Percentiles rank a stretch among this genome's conserved stretches.
These are phyloP conservation scores for Drosophila hydei DNA, from an alignment of 1,140 invertebrate genomes.

Conservation along the genomic window DNA sequence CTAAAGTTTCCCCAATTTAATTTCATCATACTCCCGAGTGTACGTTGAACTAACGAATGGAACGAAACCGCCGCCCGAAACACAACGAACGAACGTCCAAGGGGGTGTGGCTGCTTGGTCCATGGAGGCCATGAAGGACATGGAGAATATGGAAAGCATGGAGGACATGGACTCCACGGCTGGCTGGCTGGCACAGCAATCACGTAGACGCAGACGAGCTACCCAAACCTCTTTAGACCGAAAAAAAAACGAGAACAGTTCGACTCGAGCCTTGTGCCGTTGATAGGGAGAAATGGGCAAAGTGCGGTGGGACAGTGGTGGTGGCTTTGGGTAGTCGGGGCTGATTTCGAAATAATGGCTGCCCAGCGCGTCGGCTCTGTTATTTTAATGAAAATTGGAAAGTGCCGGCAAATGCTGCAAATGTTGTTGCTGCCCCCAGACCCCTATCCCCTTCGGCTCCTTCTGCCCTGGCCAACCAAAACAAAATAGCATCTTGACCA, in stretches of 20 bases:
- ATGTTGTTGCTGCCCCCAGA: conserved; percentile 8
- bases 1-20: conserved; percentile 83
- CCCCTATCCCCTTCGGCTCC: neutral
- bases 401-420: conserved; percentile 58
- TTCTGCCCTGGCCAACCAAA: too few relatives aligned
- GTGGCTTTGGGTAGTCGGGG: neutral
- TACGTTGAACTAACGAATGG: conserved; percentile 77
- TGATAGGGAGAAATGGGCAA: conserved; percentile 38
- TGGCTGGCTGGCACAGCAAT: conserved; percentile 59
- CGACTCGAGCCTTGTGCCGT: conserved; percentile 47
- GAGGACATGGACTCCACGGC: conserved; percentile 19
- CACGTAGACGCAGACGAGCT: conserved; percentile 63
- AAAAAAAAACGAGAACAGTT: conserved; percentile 26
- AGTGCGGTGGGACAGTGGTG: too few relatives aligned
- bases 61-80: conserved; percentile 49
- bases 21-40: conserved; percentile 82
- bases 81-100: conserved; percentile 1
- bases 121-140: conserved; percentile 15
- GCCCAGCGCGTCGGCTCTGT: conserved; percentile 63
- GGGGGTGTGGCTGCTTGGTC: conserved; percentile 14
- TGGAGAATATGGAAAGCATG: too few relatives aligned
- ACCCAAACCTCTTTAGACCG: conserved; percentile 3
- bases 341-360: conserved; percentile 60
- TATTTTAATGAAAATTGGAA: conserved; percentile 84
- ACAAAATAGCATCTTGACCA: conserved; percentile 41